Evolutionary conservation across 35 echinoderm and acorn worm genomes (phyloP).

Genomic region (Patiria miniata): DNA sequence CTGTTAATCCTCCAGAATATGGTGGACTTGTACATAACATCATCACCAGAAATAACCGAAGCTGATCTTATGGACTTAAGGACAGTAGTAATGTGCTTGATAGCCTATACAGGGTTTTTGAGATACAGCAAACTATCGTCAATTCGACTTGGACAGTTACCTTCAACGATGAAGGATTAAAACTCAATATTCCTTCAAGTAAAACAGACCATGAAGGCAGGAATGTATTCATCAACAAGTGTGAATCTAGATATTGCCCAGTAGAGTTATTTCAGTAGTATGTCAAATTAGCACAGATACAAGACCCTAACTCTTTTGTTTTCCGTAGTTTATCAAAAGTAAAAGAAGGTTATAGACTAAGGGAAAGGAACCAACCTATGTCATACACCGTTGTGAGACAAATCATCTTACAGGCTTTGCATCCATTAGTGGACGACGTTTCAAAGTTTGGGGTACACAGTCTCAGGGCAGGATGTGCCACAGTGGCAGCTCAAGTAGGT

Average conservation of each 20-base stretch:
- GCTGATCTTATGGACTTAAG: background rate
- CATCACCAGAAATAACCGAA: too few relatives aligned
- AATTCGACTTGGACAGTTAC: too few relatives aligned
- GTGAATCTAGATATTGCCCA: background rate
- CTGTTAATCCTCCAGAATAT: background rate
- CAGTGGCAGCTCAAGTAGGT: slow-evolving; percentile 34
- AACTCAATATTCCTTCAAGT: background rate
- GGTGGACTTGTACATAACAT: background rate
- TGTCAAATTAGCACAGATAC: background rate
- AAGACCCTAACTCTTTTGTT: background rate
- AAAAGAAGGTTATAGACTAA: slow-evolving; percentile 6
- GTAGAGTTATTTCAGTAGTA: background rate
- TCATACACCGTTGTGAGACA: background rate
- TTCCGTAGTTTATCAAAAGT: slow-evolving; percentile 8
- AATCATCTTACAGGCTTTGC: background rate
- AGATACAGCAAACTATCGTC: too few relatives aligned
- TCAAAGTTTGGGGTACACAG: slow-evolving; percentile 51
- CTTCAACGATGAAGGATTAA: too few relatives aligned
- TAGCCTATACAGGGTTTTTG: too few relatives aligned
- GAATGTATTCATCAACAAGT: slow-evolving; percentile 8
- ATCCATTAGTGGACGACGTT: slow-evolving; percentile 4
- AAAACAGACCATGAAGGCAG: slow-evolving; percentile 32
- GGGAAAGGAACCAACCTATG: slow-evolving; percentile 26
- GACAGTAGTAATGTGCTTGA: background rate
- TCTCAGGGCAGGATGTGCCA: slow-evolving; percentile 45